These are phyloP conservation scores for Cyanistes caeruleus DNA, from an alignment of 2,113 vertebrate species.

Conservation along the genomic window DNA sequence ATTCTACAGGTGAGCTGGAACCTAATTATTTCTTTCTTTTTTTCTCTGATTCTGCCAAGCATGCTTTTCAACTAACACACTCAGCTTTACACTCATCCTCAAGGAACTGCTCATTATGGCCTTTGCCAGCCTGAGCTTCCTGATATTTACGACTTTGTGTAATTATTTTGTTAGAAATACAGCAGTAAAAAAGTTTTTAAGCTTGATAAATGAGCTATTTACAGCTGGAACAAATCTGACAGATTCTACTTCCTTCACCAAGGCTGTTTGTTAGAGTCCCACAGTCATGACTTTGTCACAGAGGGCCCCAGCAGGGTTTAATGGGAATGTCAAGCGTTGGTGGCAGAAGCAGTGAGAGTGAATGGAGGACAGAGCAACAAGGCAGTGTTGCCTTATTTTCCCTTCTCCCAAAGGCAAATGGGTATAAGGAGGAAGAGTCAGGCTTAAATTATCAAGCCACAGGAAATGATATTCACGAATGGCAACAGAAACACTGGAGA, in stretches of 20 bases:
- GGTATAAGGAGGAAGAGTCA: not conserved
- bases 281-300: not conserved
- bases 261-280: not conserved
- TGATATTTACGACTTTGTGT: not conserved
- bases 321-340: rapidly evolving
- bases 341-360: not conserved
- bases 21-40: not conserved
- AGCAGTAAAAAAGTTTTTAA: not conserved
- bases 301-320: not conserved
- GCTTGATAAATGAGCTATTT: not conserved
- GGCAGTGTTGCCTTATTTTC: not conserved
- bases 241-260: not conserved
- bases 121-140: not conserved
- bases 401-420: not conserved
- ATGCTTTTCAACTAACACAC: not conserved
- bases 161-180: not conserved
- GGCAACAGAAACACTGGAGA: not conserved
- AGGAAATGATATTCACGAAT: not conserved
- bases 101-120: not conserved
- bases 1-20: not conserved
- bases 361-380: not conserved
- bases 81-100: not conserved
- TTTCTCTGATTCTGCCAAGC: not conserved
- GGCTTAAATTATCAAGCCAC: not conserved
- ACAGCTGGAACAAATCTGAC: not conserved